Base-by-base conservation (phyloP, 2,888 invertebrate species). In the Himalopsyche tibetana region DNA sequence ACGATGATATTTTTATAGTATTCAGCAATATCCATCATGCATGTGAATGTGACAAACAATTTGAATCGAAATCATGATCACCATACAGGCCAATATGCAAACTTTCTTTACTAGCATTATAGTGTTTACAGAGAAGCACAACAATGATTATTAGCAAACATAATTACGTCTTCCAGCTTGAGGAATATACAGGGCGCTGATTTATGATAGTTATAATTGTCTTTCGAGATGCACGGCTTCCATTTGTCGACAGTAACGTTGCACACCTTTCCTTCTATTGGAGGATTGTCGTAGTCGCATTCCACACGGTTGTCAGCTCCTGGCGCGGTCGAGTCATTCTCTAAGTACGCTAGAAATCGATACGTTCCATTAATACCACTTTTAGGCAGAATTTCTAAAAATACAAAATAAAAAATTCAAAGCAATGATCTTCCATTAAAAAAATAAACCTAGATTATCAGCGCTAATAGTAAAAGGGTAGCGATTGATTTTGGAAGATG, bases 161-260 rank as follows among this genome's bases (percentile, higher is more conserved):
- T 19, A 45, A 28, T 85, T 92, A 98, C 98, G 96, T 97, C 98
- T 92, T 99, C 99, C 89, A 99, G 94, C 92, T 99, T 99, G 89
- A 99, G 95, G 93, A 99, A 96, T 91, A 99, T 96, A 92, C 99
- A 99, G 19, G 99, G 99, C 86, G 96, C 96, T 87, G 96, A 97
- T 89, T 95, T 94, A 89, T 95, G 95, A 92, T 96, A 99, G 91
- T 98, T 98, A 92, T 96, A 99, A 90, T 96, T 95, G 89, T 96
- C 95, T 55, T 94, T 94, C 86, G 94, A 93, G 87, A 95, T 95
- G 93, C 99, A 99, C 82, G 96, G 95, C 81, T 94, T 94, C 93
- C 97, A 97, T 85, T 94, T 92, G 84, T 94, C 92, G 83, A 96
- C 92, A 81, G 96, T 95, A 89, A 98, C 96, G 89, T 96, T 95